These are phyloP conservation scores for Sceliomorpha sp. DNA, from an alignment of 2,888 invertebrate genomes.

Conservation along the genomic window DNA sequence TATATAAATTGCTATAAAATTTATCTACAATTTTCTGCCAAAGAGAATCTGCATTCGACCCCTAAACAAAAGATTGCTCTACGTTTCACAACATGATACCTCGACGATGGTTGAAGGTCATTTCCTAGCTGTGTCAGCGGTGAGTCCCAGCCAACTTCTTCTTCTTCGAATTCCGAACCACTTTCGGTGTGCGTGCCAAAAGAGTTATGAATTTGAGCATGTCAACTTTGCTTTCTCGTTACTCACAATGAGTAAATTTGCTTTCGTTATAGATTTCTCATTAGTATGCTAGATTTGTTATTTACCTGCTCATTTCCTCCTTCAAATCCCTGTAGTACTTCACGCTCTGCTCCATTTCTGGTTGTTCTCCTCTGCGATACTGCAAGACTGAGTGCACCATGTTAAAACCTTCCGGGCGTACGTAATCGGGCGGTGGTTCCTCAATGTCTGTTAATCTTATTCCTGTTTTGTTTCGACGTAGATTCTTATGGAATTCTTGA, in stretches of 20 bases:
- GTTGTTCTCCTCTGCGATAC: constrained; percentile 73
- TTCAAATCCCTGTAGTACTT: constrained; percentile 77
- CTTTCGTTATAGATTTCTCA: too few relatives aligned
- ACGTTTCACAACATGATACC: constrained; percentile 63
- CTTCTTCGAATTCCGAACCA: constrained; percentile 82
- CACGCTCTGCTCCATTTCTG: constrained; percentile 73
- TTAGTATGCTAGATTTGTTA: constrained; percentile 41
- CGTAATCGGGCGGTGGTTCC: constrained; percentile 83
- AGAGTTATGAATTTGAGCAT: constrained; percentile 73
- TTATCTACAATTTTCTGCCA: too few relatives aligned
- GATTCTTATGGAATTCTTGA: constrained; percentile 85
- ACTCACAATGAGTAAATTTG: constrained; percentile 1
- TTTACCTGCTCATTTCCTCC: constrained; percentile 81
- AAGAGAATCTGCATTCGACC: constrained; percentile 71
- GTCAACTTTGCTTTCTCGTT: constrained; percentile 62
- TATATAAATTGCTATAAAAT: too few relatives aligned
- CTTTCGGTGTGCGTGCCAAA: constrained; percentile 78
- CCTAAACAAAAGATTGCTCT: constrained; percentile 65
- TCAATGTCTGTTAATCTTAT: constrained; percentile 82
- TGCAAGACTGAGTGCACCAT: constrained; percentile 82
- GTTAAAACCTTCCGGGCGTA: constrained; percentile 84
- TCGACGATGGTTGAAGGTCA: constrained; percentile 78
- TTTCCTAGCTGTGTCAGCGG: constrained; percentile 81
- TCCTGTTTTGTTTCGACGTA: constrained; percentile 84
- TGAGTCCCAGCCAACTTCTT: constrained; percentile 84